A percentile compares a stretch with the other conserved stretches of the same genome.
These are phyloP conservation scores for Lepidocolaptes lacrymiger DNA, from an alignment of 2,797 vertebrate genomes.

Conservation along the genomic window DNA sequence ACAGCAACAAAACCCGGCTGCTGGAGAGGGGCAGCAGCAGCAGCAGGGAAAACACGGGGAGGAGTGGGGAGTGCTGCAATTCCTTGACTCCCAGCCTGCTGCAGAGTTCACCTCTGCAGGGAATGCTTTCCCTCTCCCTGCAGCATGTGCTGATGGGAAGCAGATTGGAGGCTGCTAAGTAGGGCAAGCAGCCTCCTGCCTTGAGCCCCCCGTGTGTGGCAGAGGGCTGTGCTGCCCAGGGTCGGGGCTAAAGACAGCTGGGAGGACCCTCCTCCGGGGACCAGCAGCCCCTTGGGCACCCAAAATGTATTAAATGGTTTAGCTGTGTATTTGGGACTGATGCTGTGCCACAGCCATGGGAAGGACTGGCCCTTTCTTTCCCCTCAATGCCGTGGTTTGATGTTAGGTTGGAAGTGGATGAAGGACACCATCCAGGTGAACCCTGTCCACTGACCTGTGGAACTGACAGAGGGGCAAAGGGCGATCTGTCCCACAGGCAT, in stretches of 20 bases:
- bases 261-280: not conserved
- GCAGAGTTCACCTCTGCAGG: not conserved
- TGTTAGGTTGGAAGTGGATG: not conserved
- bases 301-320: not conserved
- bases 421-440: accelerated
- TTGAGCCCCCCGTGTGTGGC: not conserved
- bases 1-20: not conserved
- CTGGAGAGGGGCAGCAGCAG: not conserved
- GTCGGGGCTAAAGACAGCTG: accelerated
- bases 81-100: not conserved
- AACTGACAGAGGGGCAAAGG: accelerated
- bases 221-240: not conserved
- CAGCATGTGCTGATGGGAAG: not conserved
- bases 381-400: not conserved
- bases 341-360: not conserved
- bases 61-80: not conserved
- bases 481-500: not conserved
- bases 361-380: not conserved
- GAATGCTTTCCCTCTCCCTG: not conserved
- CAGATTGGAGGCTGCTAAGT: not conserved
- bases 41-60: accelerated
- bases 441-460: accelerated
- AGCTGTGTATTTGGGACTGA: not conserved
- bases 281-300: not conserved
- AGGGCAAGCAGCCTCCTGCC: not conserved